Evolutionary conservation across 2,888 invertebrate genomes (phyloP), one percentile per base, ranked within the genome.

Genomic region (Helobdella robusta): DNA sequence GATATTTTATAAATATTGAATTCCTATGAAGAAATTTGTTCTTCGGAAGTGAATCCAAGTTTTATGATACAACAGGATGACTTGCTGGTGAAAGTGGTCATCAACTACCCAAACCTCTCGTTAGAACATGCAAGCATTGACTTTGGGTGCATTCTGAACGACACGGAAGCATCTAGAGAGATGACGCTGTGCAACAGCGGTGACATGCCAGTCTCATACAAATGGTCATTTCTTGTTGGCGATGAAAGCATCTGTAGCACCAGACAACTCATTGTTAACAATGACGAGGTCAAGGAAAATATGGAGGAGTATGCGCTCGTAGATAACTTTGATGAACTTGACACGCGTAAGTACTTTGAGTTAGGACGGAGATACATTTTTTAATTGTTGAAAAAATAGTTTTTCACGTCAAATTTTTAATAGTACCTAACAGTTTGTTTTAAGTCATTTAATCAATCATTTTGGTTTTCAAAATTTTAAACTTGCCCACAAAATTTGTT

Each of bases 51-150:
- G n/a, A n/a, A n/a, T n/a, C n/a, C n/a, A n/a, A n/a, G n/a, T n/a
- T n/a, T n/a, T n/a, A n/a, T n/a, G n/a, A 23, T 48, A 34, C 35
- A 23, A 3, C 68, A 87, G 87, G 86, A 87, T 73, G 81, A 81
- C 67, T 81, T 88, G 59, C 82, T 82, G 69, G 75, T 88, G 52
- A 78, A 78, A 56, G 87, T 85, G 36, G 84, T 83, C 75, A 83
- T 87, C 1, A 85, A 86, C 77, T 87, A 84, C 74, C 87, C 88
- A 0, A 86, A 86, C 73, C 75, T 88, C 59, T 80, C 81, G 48
- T 79, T 86, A 64, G 75, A 82, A 68, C 82, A 85, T 50, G 80
- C 81, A 18, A 76, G 78, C 67, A 76, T 86, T 2, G 83, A 85
- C 71, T 79, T 80, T 74, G 79, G 78, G 59, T 76, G 77, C 70